Conservation (phyloP, 2,797 vertebrate genomes). For the Meriones psammophilus region DNA sequence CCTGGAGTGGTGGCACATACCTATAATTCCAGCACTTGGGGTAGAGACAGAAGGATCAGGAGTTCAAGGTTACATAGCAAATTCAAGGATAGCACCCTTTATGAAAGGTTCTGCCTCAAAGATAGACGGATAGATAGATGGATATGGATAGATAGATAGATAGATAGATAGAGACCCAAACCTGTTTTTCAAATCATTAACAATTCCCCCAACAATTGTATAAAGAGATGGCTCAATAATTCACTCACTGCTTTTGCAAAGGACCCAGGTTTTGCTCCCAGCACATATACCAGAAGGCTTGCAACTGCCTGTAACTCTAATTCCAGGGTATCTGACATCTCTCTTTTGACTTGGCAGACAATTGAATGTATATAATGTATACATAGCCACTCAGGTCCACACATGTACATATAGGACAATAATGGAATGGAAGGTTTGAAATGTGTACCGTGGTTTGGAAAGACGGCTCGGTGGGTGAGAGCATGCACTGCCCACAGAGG, state of each 20-base stretch:
- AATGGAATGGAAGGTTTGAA: background rate
- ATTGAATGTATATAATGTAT: background rate
- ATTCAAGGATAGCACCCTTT: background rate
- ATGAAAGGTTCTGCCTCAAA: background rate
- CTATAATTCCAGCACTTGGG: background rate
- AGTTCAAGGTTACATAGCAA: background rate
- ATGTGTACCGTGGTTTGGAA: background rate
- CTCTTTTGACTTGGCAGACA: too few species aligned
- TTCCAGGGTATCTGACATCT: background rate
- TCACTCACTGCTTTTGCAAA: background rate
- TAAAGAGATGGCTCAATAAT: background rate
- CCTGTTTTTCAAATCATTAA: slow-evolving; percentile 1
- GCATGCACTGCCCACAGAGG: too few species aligned
- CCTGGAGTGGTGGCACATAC: background rate
- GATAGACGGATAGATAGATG: background rate
- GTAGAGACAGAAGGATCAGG: background rate
- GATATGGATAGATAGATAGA: background rate
- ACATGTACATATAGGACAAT: background rate
- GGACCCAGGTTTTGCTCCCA: background rate
- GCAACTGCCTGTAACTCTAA: background rate
- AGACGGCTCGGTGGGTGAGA: background rate
- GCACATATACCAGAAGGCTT: background rate
- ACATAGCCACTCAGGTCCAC: background rate
- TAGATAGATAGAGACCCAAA: background rate
- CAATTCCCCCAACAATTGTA: background rate